phyloP scores from a whole-genome alignment of 23 tunicate genomes.

The Trididemnum nubilum region DNA sequence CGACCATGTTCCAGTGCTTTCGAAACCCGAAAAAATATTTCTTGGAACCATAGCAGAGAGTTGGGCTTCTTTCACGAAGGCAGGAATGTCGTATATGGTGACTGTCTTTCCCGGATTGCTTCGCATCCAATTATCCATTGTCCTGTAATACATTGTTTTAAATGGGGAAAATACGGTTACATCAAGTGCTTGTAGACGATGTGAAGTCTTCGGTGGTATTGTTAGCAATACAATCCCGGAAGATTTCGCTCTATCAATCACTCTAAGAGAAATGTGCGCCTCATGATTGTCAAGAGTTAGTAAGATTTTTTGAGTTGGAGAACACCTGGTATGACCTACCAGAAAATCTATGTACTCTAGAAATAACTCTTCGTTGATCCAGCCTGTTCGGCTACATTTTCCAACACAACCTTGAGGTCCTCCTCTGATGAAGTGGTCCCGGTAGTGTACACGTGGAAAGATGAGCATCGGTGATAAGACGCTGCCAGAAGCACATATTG shows the following conservation, averaged over 20 bases:
- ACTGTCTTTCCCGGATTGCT: constrained; percentile 8
- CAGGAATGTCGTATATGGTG: constrained; percentile 2
- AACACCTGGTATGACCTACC: background rate
- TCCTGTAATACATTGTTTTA: background rate
- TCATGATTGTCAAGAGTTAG: constrained; percentile 10
- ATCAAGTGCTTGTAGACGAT: constrained; percentile 20
- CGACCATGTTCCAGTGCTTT: background rate
- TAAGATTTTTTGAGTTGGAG: background rate
- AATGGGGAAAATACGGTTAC: too few species aligned
- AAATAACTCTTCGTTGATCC: constrained; percentile 15
- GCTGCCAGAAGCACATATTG: background rate
- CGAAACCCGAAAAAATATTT: constrained; percentile 3
- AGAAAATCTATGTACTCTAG: background rate
- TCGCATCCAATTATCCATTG: constrained; percentile 1
- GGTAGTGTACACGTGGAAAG: constrained; percentile 1
- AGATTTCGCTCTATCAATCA: background rate
- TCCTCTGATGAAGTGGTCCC: background rate
- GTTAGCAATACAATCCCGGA: constrained; percentile 1
- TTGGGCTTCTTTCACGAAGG: constrained; percentile 11
- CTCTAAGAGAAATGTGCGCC: background rate
- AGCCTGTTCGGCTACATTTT: background rate
- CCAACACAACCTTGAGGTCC: constrained; percentile 17
- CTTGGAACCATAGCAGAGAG: background rate
- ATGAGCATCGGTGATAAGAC: background rate
- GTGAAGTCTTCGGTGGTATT: constrained; percentile 15